A percentile compares a stretch with the other conserved stretches of the same genome.
Conservation (phyloP, 2,113 vertebrate genomes). For the Atlantisia rogersi region DNA sequence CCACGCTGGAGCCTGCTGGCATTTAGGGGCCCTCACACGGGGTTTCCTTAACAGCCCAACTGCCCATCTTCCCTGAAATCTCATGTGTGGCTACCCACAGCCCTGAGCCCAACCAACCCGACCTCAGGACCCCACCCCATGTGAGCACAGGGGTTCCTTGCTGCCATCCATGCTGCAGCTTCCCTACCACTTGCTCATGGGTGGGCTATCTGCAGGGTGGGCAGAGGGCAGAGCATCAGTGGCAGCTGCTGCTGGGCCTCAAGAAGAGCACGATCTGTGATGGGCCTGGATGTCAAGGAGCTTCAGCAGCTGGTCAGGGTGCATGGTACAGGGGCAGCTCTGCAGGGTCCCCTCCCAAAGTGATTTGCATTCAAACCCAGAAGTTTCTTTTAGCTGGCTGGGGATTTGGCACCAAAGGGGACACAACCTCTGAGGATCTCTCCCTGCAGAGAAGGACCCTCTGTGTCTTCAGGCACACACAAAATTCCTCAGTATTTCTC, state of each 20-base stretch:
- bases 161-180: rapidly evolving
- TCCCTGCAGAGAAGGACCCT: background rate
- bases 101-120: background rate
- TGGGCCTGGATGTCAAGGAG: background rate
- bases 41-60: background rate
- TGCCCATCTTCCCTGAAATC: background rate
- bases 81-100: rapidly evolving
- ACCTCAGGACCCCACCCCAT: rapidly evolving
- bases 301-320: background rate
- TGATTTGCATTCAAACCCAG: background rate
- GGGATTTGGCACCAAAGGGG: background rate
- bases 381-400: background rate
- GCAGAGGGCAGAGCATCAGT: background rate
- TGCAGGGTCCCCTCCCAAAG: background rate
- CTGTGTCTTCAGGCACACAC: background rate
- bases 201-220: background rate
- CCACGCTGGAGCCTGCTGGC: too few species aligned
- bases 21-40: background rate
- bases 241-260: background rate
- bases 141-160: rapidly evolving
- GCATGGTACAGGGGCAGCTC: background rate
- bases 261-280: background rate
- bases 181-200: background rate
- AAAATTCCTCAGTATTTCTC: background rate
- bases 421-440: background rate